phyloP scores from a whole-genome alignment of 1,140 invertebrate genomes.

The Anastatus disparis region DNA sequence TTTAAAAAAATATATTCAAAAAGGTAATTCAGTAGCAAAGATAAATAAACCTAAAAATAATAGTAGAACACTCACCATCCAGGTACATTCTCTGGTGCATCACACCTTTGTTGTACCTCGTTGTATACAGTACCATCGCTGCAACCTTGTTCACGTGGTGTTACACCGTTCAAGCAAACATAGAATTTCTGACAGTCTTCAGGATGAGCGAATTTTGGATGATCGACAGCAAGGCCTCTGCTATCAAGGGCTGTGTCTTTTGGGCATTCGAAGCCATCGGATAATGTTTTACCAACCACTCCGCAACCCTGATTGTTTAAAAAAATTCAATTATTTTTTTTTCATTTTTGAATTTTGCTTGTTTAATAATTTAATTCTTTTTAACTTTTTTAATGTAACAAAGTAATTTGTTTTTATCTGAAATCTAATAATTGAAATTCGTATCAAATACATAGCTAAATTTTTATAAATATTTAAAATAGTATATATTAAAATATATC shows the following conservation, averaged over 20 bases:
- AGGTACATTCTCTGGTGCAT: conserved; percentile 86
- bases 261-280: conserved; percentile 86
- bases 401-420: too few relatives aligned
- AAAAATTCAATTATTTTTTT: too few relatives aligned
- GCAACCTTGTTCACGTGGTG: conserved; percentile 86
- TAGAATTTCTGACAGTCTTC: conserved; percentile 90
- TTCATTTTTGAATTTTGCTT: neutral
- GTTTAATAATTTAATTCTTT: neutral
- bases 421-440: too few relatives aligned
- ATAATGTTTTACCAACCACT: conserved; percentile 71
- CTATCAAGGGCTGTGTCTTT: conserved; percentile 74
- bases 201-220: conserved; percentile 88
- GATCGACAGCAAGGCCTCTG: conserved; percentile 79
- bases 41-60: neutral
- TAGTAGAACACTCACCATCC: conserved; percentile 76
- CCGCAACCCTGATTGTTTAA: conserved; percentile 62
- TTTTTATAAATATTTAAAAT: too few relatives aligned
- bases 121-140: conserved; percentile 88
- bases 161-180: conserved; percentile 86
- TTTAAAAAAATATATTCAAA: neutral
- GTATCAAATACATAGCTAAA: too few relatives aligned
- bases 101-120: conserved; percentile 82
- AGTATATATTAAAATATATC: too few relatives aligned
- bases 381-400: too few relatives aligned
- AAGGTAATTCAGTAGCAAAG: too few relatives aligned